phyloP scores from a whole-genome alignment of 2,888 invertebrate species.

The Hydraecia micacea region DNA sequence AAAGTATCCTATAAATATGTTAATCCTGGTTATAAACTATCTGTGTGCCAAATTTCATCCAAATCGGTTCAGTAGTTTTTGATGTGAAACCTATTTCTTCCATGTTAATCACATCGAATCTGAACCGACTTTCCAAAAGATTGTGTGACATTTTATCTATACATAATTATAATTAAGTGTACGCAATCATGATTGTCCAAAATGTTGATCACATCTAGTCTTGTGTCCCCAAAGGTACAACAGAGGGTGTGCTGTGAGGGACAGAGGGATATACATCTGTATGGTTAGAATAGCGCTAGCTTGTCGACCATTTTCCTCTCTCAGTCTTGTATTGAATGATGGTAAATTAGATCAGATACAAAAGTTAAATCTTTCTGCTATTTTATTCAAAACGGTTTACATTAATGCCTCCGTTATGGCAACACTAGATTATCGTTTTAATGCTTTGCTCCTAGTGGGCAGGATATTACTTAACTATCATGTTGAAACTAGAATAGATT shows the following conservation, averaged over 20 bases:
- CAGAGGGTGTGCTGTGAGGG: neutral
- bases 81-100: conserved; percentile 2
- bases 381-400: neutral
- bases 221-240: neutral
- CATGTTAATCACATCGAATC: neutral
- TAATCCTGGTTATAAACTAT: too few relatives aligned
- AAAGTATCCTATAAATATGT: too few relatives aligned
- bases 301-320: neutral
- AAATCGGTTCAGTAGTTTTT: too few relatives aligned
- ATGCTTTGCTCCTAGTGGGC: neutral
- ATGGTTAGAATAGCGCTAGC: neutral
- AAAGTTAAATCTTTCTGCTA: neutral
- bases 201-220: neutral
- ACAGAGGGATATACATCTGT: neutral
- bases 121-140: conserved; percentile 1
- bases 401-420: conserved; percentile 12
- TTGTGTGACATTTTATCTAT: neutral
- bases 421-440: conserved; percentile 12
- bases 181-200: neutral
- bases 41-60: too few relatives aligned
- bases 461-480: conserved; percentile 13
- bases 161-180: too few relatives aligned
- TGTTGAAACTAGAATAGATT: conserved; percentile 22
- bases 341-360: neutral
- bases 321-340: neutral